Percentiles rank a stretch among this genome's conserved stretches.
Evolutionary conservation across 2,797 vertebrate genomes (phyloP).

Genomic region (Xiphophorus birchmanni): DNA sequence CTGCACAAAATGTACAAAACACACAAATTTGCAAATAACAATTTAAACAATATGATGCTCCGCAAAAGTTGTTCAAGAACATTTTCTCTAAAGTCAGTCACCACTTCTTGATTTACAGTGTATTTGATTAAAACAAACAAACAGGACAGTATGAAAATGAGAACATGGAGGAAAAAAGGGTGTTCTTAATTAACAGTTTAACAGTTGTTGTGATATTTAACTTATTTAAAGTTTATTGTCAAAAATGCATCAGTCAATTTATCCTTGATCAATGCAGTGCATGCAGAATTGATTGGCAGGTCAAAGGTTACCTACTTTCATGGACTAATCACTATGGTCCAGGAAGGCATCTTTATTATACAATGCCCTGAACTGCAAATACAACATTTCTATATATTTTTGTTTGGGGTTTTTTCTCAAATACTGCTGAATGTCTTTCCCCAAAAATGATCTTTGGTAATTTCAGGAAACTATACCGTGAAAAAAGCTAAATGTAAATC

Average conservation of each 20-base stretch:
- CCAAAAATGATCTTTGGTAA: background rate
- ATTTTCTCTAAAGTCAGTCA: conserved; percentile 17
- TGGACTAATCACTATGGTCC: background rate
- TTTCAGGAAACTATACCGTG: too few species aligned
- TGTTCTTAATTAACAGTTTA: background rate
- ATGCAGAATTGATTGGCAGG: background rate
- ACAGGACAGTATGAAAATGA: background rate
- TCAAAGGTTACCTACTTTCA: background rate
- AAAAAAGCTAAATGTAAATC: background rate
- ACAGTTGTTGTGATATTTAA: background rate
- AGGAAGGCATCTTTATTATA: background rate
- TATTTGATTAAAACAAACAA: background rate
- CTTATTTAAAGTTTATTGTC: background rate
- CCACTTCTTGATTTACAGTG: conserved; percentile 7
- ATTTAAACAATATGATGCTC: conserved; percentile 30
- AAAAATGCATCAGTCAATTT: background rate
- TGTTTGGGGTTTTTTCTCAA: background rate
- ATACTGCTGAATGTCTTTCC: background rate
- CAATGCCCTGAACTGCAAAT: background rate
- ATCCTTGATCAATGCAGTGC: background rate
- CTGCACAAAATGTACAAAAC: conserved; percentile 29
- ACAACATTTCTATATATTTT: too few species aligned
- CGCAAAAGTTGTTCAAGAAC: conserved; percentile 29
- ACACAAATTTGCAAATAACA: conserved; percentile 17
- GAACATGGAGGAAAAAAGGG: background rate